These are phyloP conservation scores for Neomonachus schauinslandi DNA, from an alignment of 2,113 vertebrate species.

Conservation along the genomic window DNA sequence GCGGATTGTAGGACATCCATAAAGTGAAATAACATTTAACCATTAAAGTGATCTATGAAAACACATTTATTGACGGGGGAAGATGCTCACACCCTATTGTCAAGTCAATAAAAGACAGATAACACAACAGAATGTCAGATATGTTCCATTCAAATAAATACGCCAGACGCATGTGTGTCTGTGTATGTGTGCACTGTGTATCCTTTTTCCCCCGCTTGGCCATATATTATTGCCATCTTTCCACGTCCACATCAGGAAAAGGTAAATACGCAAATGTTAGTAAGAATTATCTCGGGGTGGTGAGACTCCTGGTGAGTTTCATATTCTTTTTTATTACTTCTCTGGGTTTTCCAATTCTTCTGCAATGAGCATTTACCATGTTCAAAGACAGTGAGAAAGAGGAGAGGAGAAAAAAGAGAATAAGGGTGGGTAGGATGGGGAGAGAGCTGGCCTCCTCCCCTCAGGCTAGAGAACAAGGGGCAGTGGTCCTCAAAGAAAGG, in stretches of 20 bases:
- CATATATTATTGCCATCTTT: background rate
- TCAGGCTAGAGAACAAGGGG: background rate
- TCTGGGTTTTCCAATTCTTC: background rate
- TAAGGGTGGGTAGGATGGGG: background rate
- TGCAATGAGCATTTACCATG: background rate
- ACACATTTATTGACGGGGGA: background rate
- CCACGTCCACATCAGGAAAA: no score
- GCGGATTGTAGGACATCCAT: background rate
- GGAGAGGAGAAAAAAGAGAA: background rate
- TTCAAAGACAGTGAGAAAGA: background rate
- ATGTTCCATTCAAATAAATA: background rate
- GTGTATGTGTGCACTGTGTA: accelerated
- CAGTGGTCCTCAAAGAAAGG: background rate
- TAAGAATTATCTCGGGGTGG: background rate
- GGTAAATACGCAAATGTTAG: background rate
- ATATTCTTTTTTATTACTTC: background rate
- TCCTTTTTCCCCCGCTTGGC: background rate
- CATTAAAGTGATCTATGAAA: background rate
- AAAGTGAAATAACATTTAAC: background rate
- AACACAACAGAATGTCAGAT: background rate
- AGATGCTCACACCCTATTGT: background rate
- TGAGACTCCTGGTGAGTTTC: background rate
- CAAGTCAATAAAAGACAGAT: background rate
- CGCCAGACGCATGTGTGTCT: accelerated
- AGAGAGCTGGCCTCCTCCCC: background rate